Conservation (phyloP, 2,113 vertebrate genomes). For the Gallinago media region DNA sequence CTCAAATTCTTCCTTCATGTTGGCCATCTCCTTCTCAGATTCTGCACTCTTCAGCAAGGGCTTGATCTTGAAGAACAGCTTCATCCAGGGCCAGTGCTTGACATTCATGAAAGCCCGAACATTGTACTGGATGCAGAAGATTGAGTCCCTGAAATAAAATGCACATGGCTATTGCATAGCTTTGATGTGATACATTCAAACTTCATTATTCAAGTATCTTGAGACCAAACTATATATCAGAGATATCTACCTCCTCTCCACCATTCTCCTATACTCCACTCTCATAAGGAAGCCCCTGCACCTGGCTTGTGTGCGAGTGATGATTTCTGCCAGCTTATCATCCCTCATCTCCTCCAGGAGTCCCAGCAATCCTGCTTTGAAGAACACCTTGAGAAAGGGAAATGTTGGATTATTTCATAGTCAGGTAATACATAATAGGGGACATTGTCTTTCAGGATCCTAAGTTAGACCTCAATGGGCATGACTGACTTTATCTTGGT, state of each 20-base stretch:
- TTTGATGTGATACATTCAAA: background rate
- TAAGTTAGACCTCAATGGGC: background rate
- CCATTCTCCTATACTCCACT: conserved; percentile 85
- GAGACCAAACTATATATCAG: background rate
- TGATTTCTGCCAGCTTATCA: conserved; percentile 85
- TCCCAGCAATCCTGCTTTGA: conserved; percentile 89
- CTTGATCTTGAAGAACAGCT: conserved; percentile 84
- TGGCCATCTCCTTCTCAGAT: conserved; percentile 88
- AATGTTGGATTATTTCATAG: background rate
- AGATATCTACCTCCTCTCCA: conserved; percentile 80
- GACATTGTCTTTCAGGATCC: background rate
- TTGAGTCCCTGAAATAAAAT: conserved; percentile 74
- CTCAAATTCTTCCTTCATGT: conserved; percentile 72
- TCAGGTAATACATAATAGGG: background rate
- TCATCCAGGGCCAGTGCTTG: conserved; percentile 85
- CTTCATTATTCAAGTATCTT: background rate
- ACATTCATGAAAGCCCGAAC: conserved; percentile 89
- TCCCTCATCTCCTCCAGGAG: conserved; percentile 86
- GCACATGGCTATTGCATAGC: background rate
- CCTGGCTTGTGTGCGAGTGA: conserved; percentile 85
- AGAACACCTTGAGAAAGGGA: conserved; percentile 82
- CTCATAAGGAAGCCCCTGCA: conserved; percentile 87
- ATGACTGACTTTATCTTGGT: fast-evolving
- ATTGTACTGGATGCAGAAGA: conserved; percentile 88
- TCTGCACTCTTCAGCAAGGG: conserved; percentile 87